phyloP scores from a whole-genome alignment of 2,113 vertebrate genomes.

The Orthonyx spaldingii region DNA sequence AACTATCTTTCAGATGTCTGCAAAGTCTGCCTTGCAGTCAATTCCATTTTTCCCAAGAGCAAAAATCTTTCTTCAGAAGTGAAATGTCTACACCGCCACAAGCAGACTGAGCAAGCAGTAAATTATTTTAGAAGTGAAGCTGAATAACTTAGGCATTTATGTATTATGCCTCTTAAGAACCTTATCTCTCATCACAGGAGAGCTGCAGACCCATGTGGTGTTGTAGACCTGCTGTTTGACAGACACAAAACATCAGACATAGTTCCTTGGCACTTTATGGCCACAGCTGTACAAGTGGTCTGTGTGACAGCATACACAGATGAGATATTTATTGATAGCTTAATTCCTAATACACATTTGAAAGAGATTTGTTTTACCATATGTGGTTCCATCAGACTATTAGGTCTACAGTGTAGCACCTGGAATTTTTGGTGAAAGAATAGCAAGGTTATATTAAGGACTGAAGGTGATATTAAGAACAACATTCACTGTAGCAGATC shows the following conservation, averaged over 20 bases:
- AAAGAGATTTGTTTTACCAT: background rate
- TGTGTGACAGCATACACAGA: background rate
- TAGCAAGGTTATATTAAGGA: background rate
- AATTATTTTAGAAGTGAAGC: background rate
- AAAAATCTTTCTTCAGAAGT: background rate
- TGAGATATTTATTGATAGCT: background rate
- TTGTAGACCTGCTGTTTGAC: background rate
- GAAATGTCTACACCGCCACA: background rate
- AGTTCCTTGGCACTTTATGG: background rate
- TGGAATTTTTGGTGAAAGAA: background rate
- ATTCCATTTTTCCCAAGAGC: background rate
- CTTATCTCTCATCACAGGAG: background rate
- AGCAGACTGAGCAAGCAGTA: background rate
- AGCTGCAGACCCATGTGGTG: background rate
- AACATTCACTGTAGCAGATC: background rate
- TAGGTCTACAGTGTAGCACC: background rate
- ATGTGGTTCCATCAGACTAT: background rate
- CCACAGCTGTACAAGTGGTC: background rate
- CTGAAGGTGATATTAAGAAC: background rate
- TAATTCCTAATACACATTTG: background rate
- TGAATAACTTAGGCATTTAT: background rate
- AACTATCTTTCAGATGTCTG: background rate
- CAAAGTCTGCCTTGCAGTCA: background rate
- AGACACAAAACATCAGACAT: background rate
- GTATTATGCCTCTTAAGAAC: background rate